Percentiles rank a stretch among this genome's conserved stretches.
Evolutionary conservation across 2,888 invertebrate species (phyloP).

Genomic region (Brassicogethes aeneus): DNA sequence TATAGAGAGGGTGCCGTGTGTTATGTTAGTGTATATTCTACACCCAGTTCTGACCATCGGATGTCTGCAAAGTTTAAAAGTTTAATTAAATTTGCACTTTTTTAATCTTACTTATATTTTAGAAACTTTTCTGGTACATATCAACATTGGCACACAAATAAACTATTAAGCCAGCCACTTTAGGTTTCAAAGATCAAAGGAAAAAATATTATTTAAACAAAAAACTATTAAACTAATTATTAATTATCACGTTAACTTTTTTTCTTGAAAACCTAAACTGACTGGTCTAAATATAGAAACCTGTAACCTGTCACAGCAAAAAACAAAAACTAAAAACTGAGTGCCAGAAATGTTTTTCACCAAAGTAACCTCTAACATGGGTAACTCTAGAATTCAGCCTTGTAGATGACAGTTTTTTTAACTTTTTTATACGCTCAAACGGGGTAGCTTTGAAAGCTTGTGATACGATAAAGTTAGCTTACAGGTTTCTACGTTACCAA

Average conservation of each 20-base stretch:
- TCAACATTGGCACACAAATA: not conserved
- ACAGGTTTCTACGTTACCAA: not conserved
- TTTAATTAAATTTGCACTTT: constrained; percentile 19
- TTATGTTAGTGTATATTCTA: constrained; percentile 18
- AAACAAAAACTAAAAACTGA: not conserved
- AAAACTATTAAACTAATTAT: too few relatives aligned
- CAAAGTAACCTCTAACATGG: not conserved
- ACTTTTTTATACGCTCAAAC: not conserved
- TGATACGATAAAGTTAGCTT: not conserved
- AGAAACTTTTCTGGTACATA: constrained; percentile 2
- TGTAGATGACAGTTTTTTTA: constrained; percentile 1
- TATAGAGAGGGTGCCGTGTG: not conserved
- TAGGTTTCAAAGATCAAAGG: too few relatives aligned
- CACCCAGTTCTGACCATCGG: constrained; percentile 45
- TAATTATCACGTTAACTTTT: too few relatives aligned
- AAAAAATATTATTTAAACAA: too few relatives aligned
- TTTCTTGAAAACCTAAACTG: too few relatives aligned
- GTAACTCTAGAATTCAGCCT: not conserved
- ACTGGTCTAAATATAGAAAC: not conserved
- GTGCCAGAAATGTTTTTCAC: not conserved
- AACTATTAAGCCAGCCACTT: too few relatives aligned
- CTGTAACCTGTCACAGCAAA: not conserved
- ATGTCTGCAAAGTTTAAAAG: constrained; percentile 33
- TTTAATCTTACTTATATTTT: constrained; percentile 16
- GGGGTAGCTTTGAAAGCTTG: not conserved